Percentiles rank a stretch among this genome's conserved stretches.
These are phyloP conservation scores for Nannobrachium achirus DNA, from an alignment of 2,113 vertebrate species.

Conservation along the genomic window DNA sequence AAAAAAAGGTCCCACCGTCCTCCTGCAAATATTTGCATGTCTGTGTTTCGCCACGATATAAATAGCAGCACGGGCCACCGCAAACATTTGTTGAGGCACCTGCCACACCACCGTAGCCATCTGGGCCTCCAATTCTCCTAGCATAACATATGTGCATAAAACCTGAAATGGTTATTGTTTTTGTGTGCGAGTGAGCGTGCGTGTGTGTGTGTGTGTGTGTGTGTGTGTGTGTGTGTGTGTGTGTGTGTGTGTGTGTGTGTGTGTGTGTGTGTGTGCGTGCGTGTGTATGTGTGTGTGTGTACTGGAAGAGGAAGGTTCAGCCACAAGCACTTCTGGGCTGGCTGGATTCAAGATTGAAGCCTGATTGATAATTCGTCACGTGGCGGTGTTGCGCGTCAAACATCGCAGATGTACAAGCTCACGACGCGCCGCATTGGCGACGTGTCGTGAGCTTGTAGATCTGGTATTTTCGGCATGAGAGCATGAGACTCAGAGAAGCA, in stretches of 20 bases:
- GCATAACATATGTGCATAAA: constrained; percentile 79
- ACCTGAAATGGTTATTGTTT: constrained; percentile 75
- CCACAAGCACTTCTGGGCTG: constrained; percentile 51
- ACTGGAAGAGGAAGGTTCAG: constrained; percentile 49
- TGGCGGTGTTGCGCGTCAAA: too few species aligned
- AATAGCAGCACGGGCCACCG: constrained; percentile 77
- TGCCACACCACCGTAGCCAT: constrained; percentile 78
- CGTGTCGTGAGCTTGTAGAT: too few species aligned
- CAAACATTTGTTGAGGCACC: constrained; percentile 84
- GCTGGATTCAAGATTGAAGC: constrained; percentile 57
- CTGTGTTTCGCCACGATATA: constrained; percentile 78
- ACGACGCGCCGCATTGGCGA: too few species aligned
- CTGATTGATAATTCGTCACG: too few species aligned
- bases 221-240: too few species aligned
- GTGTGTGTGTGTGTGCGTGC: too few species aligned
- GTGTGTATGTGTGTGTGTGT: too few species aligned
- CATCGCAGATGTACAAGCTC: too few species aligned
- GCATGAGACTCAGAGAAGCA: constrained; percentile 48
- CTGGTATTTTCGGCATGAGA: too few species aligned
- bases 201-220: too few species aligned
- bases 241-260: too few species aligned
- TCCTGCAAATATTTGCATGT: constrained; percentile 79
- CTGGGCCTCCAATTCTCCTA: constrained; percentile 78
- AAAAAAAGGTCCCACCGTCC: constrained; percentile 67
- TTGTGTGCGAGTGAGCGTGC: constrained; percentile 2